Base-by-base conservation (phyloP, 1,140 invertebrate species). In the Bombus consobrinus region DNA sequence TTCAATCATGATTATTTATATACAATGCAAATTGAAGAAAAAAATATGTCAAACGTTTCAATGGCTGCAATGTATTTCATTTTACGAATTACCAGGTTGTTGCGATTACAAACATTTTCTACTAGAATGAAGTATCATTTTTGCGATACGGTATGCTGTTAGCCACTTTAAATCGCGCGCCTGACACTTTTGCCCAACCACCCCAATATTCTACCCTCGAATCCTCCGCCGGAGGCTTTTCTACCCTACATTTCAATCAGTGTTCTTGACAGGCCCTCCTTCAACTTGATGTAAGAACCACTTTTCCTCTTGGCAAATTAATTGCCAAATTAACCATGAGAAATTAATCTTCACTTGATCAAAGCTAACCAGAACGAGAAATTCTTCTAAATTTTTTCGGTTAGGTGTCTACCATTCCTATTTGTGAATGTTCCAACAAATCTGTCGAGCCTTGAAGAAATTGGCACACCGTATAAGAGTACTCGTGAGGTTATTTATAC, bases 181-280 rank as follows among this genome's bases (percentile, higher is more conserved):
- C 91, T 93, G 87, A 80, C 85, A 77, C 83, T 87, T 72, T 76
- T 75, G 53, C 47, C 86, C 37, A 53, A 68, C 78, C 64, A 25
- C 76, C 57, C 75, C 80, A 68, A 90, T 92, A 92, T 92, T 90
- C 90, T 85, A 92, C 89, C 90, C 88, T 91, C 88, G 86, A 91
- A 86, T 90, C 88, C 87, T 88, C 90, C 88, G 92, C 92, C 91
- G 72, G 90, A 91, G 93, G 91, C 94, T 93, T 92, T 92, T 90
- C 93, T 91, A 93, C 92, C 92, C 92, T 93, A 93, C 92, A 94
- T 95, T 95, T 94, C 93, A 95, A 95, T 94, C 93, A 94, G 91
- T 93, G 90, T 83, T 93, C 89, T 91, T 93, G 93, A 94, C 92
- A 93, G 93, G 76, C 81, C 86, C 77, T 79, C 83, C 86, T 89